Evolutionary conservation across 1,140 invertebrate species (phyloP).

Genomic region (Amyelois transitella): DNA sequence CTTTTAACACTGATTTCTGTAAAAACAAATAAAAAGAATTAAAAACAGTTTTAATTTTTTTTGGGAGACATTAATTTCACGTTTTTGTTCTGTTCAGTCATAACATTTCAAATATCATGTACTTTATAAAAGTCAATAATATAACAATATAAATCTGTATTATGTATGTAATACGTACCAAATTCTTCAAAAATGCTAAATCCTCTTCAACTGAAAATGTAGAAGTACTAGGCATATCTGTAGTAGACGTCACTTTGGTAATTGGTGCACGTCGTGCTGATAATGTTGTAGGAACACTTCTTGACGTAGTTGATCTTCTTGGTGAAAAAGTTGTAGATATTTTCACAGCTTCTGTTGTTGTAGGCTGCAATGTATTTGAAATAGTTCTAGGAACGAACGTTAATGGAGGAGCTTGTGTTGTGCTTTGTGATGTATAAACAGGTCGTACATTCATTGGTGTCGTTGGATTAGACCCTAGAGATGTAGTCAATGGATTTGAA

Average conservation of each 20-base stretch:
- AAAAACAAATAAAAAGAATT: conserved; percentile 16
- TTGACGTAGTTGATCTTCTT: conserved; percentile 24
- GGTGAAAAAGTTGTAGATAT: conserved; percentile 57
- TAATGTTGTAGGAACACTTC: conserved; percentile 17
- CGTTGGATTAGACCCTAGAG: conserved; percentile 48
- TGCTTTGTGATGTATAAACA: conserved; percentile 37
- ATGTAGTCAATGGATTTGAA: conserved; percentile 52
- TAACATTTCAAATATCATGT: too few relatives aligned
- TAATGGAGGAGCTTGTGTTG: conserved; percentile 28
- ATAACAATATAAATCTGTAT: not conserved
- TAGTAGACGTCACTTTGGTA: conserved; percentile 34
- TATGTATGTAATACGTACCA: conserved; percentile 46
- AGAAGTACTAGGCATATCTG: conserved; percentile 61
- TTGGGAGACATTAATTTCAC: too few relatives aligned
- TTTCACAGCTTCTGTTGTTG: conserved; percentile 42
- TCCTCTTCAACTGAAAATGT: conserved; percentile 74
- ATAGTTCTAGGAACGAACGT: conserved; percentile 37
- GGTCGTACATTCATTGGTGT: conserved; percentile 51
- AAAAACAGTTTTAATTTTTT: too few relatives aligned
- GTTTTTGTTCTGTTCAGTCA: too few relatives aligned
- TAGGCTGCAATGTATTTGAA: conserved; percentile 52
- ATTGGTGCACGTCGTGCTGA: conserved; percentile 19
- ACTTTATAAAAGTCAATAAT: not conserved
- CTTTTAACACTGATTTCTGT: conserved; percentile 61
- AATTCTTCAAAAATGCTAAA: conserved; percentile 67